Percentiles rank a stretch among this genome's conserved stretches.
These are phyloP conservation scores for Apeira syringaria DNA, from an alignment of 2,888 invertebrate species.

Conservation along the genomic window DNA sequence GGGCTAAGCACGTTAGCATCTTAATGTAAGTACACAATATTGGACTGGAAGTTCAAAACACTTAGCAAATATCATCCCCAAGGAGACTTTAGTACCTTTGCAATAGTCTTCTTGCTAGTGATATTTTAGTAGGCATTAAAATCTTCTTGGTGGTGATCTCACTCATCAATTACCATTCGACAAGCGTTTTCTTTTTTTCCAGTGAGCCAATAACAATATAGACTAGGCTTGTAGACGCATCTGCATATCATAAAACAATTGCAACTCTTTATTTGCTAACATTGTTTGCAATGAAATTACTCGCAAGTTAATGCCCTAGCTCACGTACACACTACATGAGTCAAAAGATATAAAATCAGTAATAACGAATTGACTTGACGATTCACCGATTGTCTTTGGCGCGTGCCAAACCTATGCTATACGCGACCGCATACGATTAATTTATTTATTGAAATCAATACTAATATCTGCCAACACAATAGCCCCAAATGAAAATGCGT, in stretches of 20 bases:
- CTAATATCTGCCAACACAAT: slow-evolving; percentile 82
- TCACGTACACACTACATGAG: slow-evolving; percentile 70
- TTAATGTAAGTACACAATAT: too few relatives aligned
- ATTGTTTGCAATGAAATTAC: slow-evolving; percentile 70
- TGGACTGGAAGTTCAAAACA: too few relatives aligned
- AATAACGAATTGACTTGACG: slow-evolving; percentile 59
- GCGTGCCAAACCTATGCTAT: slow-evolving; percentile 81
- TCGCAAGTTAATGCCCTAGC: slow-evolving; percentile 69
- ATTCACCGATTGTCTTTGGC: slow-evolving; percentile 72
- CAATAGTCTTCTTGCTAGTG: too few relatives aligned
- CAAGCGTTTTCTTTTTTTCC: slow-evolving; percentile 23
- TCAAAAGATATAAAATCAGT: slow-evolving; percentile 68
- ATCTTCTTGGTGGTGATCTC: slow-evolving; percentile 28
- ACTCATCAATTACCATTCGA: slow-evolving; percentile 24
- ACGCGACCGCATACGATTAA: slow-evolving; percentile 75
- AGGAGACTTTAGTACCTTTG: too few relatives aligned
- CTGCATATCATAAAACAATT: slow-evolving; percentile 27
- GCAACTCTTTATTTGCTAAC: slow-evolving; percentile 42
- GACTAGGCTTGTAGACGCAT: slow-evolving; percentile 21
- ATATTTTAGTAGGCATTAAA: too few relatives aligned
- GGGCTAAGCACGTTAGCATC: too few relatives aligned
- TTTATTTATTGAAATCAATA: slow-evolving; percentile 84
- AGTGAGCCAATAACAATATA: slow-evolving; percentile 7
- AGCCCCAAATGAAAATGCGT: slow-evolving; percentile 81
- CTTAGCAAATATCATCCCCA: too few relatives aligned